A percentile compares a stretch with the other conserved stretches of the same genome.
Conservation (phyloP, 2,797 vertebrate genomes). For the Pterois miles region DNA sequence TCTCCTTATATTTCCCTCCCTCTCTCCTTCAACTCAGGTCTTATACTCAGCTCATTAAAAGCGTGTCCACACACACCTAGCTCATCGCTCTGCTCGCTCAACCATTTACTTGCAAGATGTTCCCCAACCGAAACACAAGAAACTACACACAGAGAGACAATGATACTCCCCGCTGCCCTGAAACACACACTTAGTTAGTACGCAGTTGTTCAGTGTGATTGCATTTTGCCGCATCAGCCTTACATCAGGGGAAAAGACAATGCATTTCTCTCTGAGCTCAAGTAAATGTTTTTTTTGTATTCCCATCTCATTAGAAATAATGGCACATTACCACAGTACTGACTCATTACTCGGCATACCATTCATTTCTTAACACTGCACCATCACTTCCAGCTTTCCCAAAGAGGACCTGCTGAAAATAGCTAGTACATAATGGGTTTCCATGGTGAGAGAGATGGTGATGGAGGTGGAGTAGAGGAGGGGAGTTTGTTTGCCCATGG, state of each 20-base stretch:
- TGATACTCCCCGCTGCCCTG: background rate
- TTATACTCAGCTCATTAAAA: slow-evolving; percentile 75
- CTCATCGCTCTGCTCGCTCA: slow-evolving; percentile 57
- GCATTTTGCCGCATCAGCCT: slow-evolving; percentile 35
- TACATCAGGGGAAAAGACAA: slow-evolving; percentile 28
- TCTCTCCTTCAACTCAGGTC: slow-evolving; percentile 41
- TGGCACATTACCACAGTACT: slow-evolving; percentile 32
- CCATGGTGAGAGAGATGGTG: slow-evolving; percentile 22
- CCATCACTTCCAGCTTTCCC: slow-evolving; percentile 9
- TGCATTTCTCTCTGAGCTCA: slow-evolving; percentile 2
- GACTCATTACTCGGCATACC: slow-evolving; percentile 29
- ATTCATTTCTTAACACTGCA: slow-evolving; percentile 26
- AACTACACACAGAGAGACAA: background rate
- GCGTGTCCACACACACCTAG: slow-evolving; percentile 60
- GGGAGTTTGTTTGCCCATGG: slow-evolving; percentile 40
- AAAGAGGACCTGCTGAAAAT: slow-evolving; percentile 28
- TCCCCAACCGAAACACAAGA: slow-evolving; percentile 33
- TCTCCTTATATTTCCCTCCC: background rate
- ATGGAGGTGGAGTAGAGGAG: slow-evolving; percentile 1
- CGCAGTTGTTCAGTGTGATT: slow-evolving; percentile 31
- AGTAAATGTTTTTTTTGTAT: slow-evolving; percentile 31
- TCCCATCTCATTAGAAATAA: slow-evolving; percentile 59
- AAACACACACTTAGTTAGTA: slow-evolving; percentile 6
- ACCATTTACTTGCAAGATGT: slow-evolving; percentile 68
- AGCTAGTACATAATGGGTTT: slow-evolving; percentile 32